phyloP scores from a whole-genome alignment of 1,140 invertebrate genomes.

The Eurytemora carolleeae region DNA sequence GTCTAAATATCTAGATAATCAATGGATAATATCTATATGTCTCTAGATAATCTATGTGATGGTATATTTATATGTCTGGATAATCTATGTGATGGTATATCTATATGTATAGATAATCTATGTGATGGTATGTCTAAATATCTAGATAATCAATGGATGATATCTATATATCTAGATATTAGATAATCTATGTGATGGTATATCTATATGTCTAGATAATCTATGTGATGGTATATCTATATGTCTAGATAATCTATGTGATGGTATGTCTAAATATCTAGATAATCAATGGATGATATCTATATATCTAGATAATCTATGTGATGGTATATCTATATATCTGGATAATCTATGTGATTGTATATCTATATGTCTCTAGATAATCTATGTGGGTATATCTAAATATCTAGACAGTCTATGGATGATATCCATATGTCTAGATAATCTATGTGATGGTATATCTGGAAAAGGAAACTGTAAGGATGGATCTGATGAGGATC shows the following conservation, averaged over 20 bases:
- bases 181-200: background rate
- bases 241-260: background rate
- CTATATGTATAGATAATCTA: too few relatives aligned
- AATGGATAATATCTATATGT: too few relatives aligned
- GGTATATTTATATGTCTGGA: too few relatives aligned
- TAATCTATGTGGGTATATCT: slow-evolving; percentile 4
- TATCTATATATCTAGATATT: background rate
- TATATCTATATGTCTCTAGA: background rate
- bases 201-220: background rate
- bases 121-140: too few relatives aligned
- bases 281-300: background rate
- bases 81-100: too few relatives aligned
- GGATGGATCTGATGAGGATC: slow-evolving; percentile 7
- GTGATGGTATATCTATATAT: slow-evolving; percentile 1
- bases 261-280: background rate
- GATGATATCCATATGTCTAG: slow-evolving; percentile 1
- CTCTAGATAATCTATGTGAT: too few relatives aligned
- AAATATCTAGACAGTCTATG: background rate
- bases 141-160: too few relatives aligned
- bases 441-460: slow-evolving; percentile 10
- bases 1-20: too few relatives aligned
- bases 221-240: background rate
- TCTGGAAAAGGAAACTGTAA: slow-evolving; percentile 1
- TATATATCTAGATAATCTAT: background rate
- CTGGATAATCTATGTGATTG: slow-evolving; percentile 3